Evolutionary conservation across 92 coral and sea anemone species (phyloP), one percentile per base, ranked within the genome.

Genomic region (Isaurus tuberculatus): DNA sequence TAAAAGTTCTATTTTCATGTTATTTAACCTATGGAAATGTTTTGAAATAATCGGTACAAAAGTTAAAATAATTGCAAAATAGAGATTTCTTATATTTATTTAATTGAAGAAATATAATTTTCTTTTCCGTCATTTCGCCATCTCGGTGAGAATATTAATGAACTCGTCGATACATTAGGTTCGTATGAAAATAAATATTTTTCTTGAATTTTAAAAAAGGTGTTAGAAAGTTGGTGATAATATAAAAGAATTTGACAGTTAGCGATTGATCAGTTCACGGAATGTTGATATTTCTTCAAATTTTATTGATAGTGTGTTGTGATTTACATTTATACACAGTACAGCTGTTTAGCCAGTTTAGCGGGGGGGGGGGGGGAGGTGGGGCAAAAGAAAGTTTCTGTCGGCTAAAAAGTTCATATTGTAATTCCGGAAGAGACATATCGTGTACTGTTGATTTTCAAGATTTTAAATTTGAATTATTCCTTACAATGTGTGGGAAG

Each of bases 31-130:
- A 73, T 25, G 19, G 51, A 26, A 13, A 72, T 7, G 11, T 40
- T 13, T 7, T 9, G 28, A 17, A 36, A 22, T 34, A 44, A 42
- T 72, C 32, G 61, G 55, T 36, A 61, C 34, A 17, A 75, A 31
- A 75, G 22, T 32, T 77, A 23, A 77, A 37, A 8, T 42, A 58
- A 77, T 77, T 77, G 82, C 68, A 49, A 77, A 77, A 77, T 77
- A 40, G 20, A 32, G 70, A 77, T 77, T 57, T 77, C 36, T 77
- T 33, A 11, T 77, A 22, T 77, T 77, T 77, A 37, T 77, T 60
- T 77, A 57, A 22, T 40, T 55, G 34, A 33, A 23, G 51, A 77
- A 77, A 77, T 77, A 77, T 16, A 37, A 42, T 37, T 57, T 19
- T 55, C 27, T 34, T 77, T 77, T 57, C 48, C 51, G 70, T 77